Percentiles rank a stretch among this genome's conserved stretches.
Conservation (phyloP, 2,113 vertebrate species). For the Microcebus griseorufus region DNA sequence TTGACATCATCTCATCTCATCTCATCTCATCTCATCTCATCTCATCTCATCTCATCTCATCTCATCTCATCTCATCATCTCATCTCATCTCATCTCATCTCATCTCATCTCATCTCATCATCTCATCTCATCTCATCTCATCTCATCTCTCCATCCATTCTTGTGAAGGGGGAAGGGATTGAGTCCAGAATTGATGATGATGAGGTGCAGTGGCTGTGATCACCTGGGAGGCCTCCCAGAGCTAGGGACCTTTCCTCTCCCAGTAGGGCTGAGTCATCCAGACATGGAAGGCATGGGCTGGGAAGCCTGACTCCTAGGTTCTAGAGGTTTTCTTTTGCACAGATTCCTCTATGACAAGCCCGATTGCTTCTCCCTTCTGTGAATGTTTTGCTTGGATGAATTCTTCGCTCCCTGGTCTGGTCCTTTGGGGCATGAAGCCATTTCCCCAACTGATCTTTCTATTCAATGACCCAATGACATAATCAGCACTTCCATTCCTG, state of each 20-base stretch:
- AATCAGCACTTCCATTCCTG: neutral
- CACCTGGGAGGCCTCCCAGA: neutral
- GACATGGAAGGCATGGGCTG: neutral
- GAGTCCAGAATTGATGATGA: neutral
- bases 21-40: neutral
- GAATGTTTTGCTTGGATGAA: neutral
- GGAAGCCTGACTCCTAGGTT: neutral
- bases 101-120: neutral
- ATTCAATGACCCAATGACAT: neutral
- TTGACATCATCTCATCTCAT: neutral
- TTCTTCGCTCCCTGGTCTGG: neutral
- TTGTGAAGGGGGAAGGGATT: neutral
- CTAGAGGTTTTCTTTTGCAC: neutral
- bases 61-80: neutral
- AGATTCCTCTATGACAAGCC: neutral
- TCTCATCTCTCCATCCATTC: neutral
- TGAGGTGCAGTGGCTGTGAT: neutral
- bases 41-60: neutral
- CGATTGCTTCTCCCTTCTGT: neutral
- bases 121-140: neutral
- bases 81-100: too few species aligned
- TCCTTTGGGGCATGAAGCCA: neutral
- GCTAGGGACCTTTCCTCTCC: neutral
- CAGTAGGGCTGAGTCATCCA: neutral
- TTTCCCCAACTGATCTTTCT: neutral